A percentile compares a stretch with the other conserved stretches of the same genome.
Evolutionary conservation across 1,140 invertebrate species (phyloP).

Genomic region (Drosophila azteca): DNA sequence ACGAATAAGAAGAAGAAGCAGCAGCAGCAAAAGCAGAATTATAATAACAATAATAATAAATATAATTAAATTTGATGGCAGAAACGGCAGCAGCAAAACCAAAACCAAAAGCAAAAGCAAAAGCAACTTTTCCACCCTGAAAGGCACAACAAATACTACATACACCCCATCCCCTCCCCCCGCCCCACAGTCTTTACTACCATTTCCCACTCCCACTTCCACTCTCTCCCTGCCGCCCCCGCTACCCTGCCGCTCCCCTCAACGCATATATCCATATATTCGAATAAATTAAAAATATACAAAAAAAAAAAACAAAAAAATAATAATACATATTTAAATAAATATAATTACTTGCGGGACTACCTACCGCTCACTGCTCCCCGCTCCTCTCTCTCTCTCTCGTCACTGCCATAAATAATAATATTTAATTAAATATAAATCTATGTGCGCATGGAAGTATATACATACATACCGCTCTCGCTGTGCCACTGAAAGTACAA

Average conservation of each 20-base stretch:
- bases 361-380: slow-evolving; percentile 1
- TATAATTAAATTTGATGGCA: slow-evolving; percentile 80
- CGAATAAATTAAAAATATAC: slow-evolving; percentile 49
- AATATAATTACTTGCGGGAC: slow-evolving; percentile 69
- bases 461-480: slow-evolving; percentile 3
- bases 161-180: not conserved
- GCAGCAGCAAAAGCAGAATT: slow-evolving; percentile 49
- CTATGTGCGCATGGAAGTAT: slow-evolving; percentile 47
- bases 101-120: slow-evolving; percentile 1
- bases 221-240: no score
- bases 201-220: not conserved
- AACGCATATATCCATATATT: slow-evolving; percentile 12
- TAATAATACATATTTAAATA: slow-evolving; percentile 63
- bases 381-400: not conserved
- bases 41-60: slow-evolving; percentile 81
- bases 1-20: slow-evolving; percentile 35
- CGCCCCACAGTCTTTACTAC: not conserved
- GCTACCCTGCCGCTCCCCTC: not conserved
- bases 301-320: not conserved
- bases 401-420: slow-evolving; percentile 70
- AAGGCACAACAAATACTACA: not conserved
- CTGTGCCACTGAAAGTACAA: slow-evolving; percentile 36
- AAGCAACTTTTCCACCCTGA: slow-evolving; percentile 36
- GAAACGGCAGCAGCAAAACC: slow-evolving; percentile 11
- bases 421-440: slow-evolving; percentile 82